Evolutionary conservation across 1,140 invertebrate species (phyloP), one percentile per base, ranked within the genome.

Genomic region (Mactra quadrangularis): DNA sequence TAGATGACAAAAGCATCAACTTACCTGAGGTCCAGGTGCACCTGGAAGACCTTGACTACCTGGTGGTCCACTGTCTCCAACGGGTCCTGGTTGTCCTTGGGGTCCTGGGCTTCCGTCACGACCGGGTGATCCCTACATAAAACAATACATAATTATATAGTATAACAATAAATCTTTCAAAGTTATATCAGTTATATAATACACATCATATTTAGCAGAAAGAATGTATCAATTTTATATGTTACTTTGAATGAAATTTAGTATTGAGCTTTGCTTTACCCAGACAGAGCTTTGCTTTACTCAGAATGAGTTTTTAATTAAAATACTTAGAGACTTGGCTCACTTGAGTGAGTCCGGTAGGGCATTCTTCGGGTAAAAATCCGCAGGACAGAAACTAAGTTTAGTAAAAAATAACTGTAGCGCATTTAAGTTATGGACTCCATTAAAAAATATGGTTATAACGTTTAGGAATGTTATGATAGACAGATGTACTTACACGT

Each of bases 31-130:
- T 82, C 90, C 90, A 19, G 86, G 77, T 15, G 85, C 75, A 82
- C 90, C 90, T 11, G 55, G 76, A 17, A 85, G 83, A 70, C 90
- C 90, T 27, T 53, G 50, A 27, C 84, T 76, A 27, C 90, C 90
- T 27, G 74, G 62, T 47, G 86, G 70, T 41, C 91, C 91, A 29
- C 55, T 38, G 31, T 88, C 84, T 25, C 90, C 90, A 22, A 83
- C 71, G 3, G 85, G 82, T 15, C 90, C 90, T 29, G 75, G 81
- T n/a, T 84, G 84, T 52, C 90, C 89, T 27, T 79, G 68, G 6
- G 52, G 35, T 59, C 90, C 90, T 13, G 78, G 25, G 31, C 78
- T 85, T 25, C 87, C 87, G 52, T 86, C 83, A 62, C 77, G 82
- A 11, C 87, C 89, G 68, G 85, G 83, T 33, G 81, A 17, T 41